Base-by-base conservation (phyloP, 2,113 vertebrate species). In the Conger conger region DNA sequence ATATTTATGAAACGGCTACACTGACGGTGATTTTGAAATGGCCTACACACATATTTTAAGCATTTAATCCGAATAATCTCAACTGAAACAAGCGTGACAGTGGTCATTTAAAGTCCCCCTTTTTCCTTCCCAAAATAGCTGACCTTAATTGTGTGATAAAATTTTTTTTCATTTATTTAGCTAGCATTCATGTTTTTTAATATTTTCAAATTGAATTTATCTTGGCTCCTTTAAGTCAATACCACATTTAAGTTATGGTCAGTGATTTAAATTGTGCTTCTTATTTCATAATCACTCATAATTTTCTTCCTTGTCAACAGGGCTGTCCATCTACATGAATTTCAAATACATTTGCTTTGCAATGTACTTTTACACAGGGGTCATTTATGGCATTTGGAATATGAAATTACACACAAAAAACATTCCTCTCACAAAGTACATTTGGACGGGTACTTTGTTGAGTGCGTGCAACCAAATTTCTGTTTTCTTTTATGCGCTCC, bases 341-440 rank as follows among this genome's bases (percentile, higher is more conserved):
- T 73, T 79, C 54, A 79, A 50, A 80, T 86, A 89, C 89, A 86
- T 88, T 89, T 89, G 85, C 89, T 89, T 83, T 83, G 83, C 89
- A 88, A 90, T 90, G 88, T 87, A 88, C 86, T 87, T 89, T 85
- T 84, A 85, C 89, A 89, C 87, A 82, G 86, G 85, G 87, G 87
- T 87, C 90, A 89, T 89, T 88, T 89, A 85, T 89, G 87, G 88
- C 87, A 83, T 88, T 88, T 90, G 83, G 88, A 89, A 90, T 89
- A 90, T 89, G 86, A 88, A 87, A 88, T 89, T 89, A 90, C 80
- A 53, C 82, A 33, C 80, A 82, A 88, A 85, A 86, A 86, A 88
- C 87, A 89, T 89, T 88, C 87, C 80, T 88, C 90, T 88, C 88
- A 87, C 90, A 89, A 88, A 90, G 68, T 73, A 73, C n/a, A 8